phyloP scores from a whole-genome alignment of 2,888 invertebrate genomes.

The Calameuta idolon region DNA sequence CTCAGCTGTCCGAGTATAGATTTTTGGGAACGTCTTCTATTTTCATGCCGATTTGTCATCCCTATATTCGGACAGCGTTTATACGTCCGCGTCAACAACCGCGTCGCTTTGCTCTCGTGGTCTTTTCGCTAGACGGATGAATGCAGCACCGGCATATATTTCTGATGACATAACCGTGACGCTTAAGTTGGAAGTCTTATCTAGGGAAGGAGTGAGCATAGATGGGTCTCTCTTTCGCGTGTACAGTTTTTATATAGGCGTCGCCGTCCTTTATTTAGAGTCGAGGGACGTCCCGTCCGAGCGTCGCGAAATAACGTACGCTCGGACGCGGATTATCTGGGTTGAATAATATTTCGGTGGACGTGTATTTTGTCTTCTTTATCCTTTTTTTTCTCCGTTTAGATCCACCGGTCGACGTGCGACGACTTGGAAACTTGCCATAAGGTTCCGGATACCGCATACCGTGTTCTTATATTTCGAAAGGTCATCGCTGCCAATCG shows the following conservation, averaged over 20 bases:
- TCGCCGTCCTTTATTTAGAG: neutral
- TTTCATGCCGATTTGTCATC: constrained; percentile 7
- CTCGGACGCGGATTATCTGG: neutral
- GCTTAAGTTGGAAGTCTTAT: neutral
- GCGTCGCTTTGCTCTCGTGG: neutral
- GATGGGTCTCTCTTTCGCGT: neutral
- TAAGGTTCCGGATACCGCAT: neutral
- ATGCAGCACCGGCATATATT: neutral
- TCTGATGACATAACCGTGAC: neutral
- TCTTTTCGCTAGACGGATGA: neutral
- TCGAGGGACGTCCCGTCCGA: neutral
- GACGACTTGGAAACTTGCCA: constrained; percentile 4
- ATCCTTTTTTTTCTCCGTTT: neutral
- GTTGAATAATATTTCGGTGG: neutral
- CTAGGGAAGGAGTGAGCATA: neutral
- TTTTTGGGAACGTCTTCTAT: constrained; percentile 12
- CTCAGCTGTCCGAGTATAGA: neutral
- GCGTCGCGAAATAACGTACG: neutral
- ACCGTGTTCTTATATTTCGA: neutral
- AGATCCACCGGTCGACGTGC: neutral
- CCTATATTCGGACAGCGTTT: constrained; percentile 3
- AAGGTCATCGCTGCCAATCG: neutral
- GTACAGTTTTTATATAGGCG: neutral
- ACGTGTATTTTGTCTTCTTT: neutral
- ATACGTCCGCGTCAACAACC: neutral